Evolutionary conservation across 2,113 vertebrate species (phyloP).

Genomic region (Meleagris gallopavo): DNA sequence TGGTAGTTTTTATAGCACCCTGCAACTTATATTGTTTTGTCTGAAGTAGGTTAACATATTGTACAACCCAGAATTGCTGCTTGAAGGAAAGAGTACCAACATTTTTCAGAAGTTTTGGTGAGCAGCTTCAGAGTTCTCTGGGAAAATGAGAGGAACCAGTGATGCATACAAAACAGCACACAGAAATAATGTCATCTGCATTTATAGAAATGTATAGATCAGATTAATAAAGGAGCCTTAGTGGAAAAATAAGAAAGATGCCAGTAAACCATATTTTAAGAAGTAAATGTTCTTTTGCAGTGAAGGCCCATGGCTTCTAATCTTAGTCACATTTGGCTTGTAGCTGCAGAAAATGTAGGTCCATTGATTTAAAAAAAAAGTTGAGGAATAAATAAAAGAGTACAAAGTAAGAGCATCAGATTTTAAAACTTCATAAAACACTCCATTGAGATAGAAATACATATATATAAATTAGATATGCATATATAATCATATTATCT

Average conservation of each 20-base stretch:
- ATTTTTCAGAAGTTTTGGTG: slow-evolving; percentile 39
- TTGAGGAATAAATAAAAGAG: neutral
- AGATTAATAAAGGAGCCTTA: neutral
- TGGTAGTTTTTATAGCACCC: slow-evolving; percentile 3
- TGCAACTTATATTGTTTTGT: neutral
- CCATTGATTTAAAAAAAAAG: neutral
- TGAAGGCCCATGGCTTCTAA: neutral
- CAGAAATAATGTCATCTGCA: neutral
- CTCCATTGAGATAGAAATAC: neutral
- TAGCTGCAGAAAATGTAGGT: neutral
- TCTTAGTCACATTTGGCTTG: slow-evolving; percentile 17
- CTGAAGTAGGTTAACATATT: neutral
- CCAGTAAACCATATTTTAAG: neutral
- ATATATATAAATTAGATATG: neutral
- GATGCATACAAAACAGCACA: neutral
- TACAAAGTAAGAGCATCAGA: neutral
- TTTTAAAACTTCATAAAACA: neutral
- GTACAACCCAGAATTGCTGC: neutral
- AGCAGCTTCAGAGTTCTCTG: neutral
- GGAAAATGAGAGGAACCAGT: neutral
- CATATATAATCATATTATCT: neutral
- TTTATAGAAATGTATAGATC: neutral
- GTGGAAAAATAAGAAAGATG: neutral
- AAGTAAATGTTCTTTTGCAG: neutral
- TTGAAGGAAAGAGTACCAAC: neutral